Evolutionary conservation across 2,797 vertebrate genomes (phyloP).

Genomic region (Nannoperca australis): DNA sequence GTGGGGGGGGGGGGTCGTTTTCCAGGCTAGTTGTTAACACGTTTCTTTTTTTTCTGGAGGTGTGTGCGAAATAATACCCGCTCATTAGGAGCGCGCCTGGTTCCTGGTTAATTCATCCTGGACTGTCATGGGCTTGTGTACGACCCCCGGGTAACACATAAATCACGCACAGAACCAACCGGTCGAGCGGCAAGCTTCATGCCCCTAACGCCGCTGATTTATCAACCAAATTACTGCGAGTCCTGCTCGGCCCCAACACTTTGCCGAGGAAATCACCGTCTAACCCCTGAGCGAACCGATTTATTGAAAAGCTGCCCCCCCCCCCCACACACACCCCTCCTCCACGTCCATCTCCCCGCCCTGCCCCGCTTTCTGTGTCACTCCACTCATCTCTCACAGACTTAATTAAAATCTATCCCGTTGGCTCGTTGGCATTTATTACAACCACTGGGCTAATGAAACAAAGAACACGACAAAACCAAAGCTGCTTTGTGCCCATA

Average conservation of each 20-base stretch:
- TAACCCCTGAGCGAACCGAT: conserved; percentile 86
- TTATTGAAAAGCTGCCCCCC: conserved; percentile 84
- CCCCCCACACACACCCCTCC: conserved; percentile 57
- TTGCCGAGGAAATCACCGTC: conserved; percentile 86
- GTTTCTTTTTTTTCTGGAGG: conserved; percentile 78
- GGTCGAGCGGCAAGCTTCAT: conserved; percentile 81
- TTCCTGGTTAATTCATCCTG: conserved; percentile 96
- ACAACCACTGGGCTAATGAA: conserved; percentile 82
- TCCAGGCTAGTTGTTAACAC: conserved; percentile 90
- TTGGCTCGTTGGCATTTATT: conserved; percentile 83
- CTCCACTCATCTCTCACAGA: conserved; percentile 83
- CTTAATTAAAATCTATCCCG: conserved; percentile 87
- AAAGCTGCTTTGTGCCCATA: conserved; percentile 76
- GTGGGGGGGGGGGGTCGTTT: conserved; percentile 64
- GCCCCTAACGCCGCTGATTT: conserved; percentile 90
- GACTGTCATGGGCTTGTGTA: conserved; percentile 94
- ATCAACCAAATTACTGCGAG: conserved; percentile 96
- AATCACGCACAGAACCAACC: conserved; percentile 88
- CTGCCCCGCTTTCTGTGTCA: conserved; percentile 70
- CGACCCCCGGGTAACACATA: conserved; percentile 97
- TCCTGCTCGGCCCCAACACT: conserved; percentile 87
- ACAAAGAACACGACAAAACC: conserved; percentile 78
- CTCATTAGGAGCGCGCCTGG: conserved; percentile 94
- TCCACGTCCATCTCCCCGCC: conserved; percentile 58
- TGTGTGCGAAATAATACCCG: conserved; percentile 92